Percentiles rank a stretch among this genome's conserved stretches.
Conservation (phyloP, 2,797 vertebrate species). For the Lophotriccus pileatus region DNA sequence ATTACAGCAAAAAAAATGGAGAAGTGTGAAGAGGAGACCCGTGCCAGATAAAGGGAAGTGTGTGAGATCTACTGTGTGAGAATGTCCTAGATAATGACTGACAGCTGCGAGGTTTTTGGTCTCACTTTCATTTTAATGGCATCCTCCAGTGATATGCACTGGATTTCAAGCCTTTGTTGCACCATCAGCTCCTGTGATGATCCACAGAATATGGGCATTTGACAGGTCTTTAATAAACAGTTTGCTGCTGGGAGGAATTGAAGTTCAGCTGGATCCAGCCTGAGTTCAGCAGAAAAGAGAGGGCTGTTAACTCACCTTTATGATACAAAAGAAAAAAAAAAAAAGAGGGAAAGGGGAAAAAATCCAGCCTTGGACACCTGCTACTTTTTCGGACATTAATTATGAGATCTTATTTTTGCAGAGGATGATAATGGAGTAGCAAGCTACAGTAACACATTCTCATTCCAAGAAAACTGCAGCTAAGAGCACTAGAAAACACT, state of each 20-base stretch:
- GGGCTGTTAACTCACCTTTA: conserved; percentile 35
- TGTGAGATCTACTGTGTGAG: conserved; percentile 16
- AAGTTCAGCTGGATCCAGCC: conserved; percentile 41
- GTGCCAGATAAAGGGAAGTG: conserved; percentile 4
- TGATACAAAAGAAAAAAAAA: neutral
- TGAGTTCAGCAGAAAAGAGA: conserved; percentile 34
- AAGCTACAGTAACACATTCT: neutral
- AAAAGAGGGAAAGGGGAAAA: neutral
- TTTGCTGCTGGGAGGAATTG: conserved; percentile 57
- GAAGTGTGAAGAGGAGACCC: neutral
- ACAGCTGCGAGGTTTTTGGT: conserved; percentile 46
- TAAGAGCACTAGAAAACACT: neutral
- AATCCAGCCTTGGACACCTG: conserved; percentile 3
- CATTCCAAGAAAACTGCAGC: fast-evolving
- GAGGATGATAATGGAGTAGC: neutral
- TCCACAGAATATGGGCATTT: conserved; percentile 38
- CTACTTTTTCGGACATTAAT: conserved; percentile 41
- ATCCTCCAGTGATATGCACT: conserved; percentile 54
- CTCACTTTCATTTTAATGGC: conserved; percentile 66
- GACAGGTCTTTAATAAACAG: conserved; percentile 64
- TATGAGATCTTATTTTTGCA: conserved; percentile 19
- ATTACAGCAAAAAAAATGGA: neutral
- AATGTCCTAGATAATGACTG: conserved; percentile 67
- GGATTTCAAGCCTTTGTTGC: conserved; percentile 53
- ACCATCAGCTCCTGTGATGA: conserved; percentile 52